Percentiles rank a stretch among this genome's conserved stretches.
Conservation (phyloP, 2,113 vertebrate species). For the Taxidea taxus region DNA sequence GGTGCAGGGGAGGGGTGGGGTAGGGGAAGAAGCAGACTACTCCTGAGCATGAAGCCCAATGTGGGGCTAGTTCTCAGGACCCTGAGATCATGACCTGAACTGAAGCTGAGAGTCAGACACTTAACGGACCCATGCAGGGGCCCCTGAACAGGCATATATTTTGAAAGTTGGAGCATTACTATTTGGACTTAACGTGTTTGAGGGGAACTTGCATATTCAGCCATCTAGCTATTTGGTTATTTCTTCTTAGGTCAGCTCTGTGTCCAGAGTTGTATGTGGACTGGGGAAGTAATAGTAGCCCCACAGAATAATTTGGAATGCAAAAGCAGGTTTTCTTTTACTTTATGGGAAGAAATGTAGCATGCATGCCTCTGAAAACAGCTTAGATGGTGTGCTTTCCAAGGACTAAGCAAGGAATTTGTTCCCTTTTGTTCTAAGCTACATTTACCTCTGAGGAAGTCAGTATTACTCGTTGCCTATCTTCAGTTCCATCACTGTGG, state of each 20-base stretch:
- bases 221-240: neutral
- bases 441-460: neutral
- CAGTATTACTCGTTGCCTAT: fast-evolving
- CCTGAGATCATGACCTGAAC: neutral
- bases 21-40: neutral
- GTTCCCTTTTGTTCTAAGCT: neutral
- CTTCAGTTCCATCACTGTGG: neutral
- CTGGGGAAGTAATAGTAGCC: neutral
- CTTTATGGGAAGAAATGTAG: neutral
- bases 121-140: neutral
- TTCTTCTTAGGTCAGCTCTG: neutral
- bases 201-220: neutral
- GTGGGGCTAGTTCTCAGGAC: neutral
- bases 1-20: neutral
- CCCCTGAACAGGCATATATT: neutral
- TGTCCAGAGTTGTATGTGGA: neutral
- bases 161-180: neutral
- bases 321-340: neutral
- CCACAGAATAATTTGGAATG: neutral
- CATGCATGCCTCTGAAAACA: neutral
- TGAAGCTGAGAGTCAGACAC: neutral
- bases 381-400: neutral
- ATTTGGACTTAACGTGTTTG: neutral
- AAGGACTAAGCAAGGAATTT: neutral
- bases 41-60: neutral